Percentiles rank a stretch among this genome's conserved stretches.
Conservation (phyloP, 2,797 vertebrate genomes). For the Pseudochirops corinnae region DNA sequence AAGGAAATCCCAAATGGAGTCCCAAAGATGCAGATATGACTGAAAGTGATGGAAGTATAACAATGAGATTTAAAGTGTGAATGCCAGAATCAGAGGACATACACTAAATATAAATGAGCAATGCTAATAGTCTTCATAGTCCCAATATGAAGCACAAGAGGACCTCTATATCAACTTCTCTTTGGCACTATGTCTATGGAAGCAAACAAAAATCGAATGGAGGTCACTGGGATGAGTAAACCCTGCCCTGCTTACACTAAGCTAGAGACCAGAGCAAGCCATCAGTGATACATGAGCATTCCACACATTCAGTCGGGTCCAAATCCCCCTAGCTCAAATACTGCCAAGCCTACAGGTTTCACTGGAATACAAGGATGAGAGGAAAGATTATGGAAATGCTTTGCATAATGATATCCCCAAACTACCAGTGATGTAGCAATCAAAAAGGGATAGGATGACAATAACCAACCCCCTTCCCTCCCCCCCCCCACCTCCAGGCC, state of each 20-base stretch:
- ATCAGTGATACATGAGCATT: neutral
- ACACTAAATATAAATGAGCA: neutral
- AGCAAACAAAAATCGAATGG: neutral
- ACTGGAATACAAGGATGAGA: neutral
- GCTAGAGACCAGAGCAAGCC: neutral
- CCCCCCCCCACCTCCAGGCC: neutral
- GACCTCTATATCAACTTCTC: neutral
- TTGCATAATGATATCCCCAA: neutral
- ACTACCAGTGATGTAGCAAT: neutral
- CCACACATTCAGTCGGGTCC: neutral
- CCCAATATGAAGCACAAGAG: neutral
- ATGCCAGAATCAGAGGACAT: neutral
- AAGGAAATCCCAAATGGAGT: neutral
- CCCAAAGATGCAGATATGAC: neutral
- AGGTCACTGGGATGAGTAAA: neutral
- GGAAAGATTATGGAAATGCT: neutral
- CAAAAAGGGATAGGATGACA: neutral
- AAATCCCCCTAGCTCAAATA: neutral
- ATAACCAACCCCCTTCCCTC: too few relatives aligned
- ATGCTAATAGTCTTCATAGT: neutral
- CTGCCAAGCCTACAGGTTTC: neutral
- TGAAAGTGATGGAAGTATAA: neutral
- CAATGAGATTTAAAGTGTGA: neutral
- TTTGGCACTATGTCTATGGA: neutral
- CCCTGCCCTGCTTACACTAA: neutral